Evolutionary conservation across 2,797 vertebrate genomes (phyloP).

Genomic region (Falco peregrinus): DNA sequence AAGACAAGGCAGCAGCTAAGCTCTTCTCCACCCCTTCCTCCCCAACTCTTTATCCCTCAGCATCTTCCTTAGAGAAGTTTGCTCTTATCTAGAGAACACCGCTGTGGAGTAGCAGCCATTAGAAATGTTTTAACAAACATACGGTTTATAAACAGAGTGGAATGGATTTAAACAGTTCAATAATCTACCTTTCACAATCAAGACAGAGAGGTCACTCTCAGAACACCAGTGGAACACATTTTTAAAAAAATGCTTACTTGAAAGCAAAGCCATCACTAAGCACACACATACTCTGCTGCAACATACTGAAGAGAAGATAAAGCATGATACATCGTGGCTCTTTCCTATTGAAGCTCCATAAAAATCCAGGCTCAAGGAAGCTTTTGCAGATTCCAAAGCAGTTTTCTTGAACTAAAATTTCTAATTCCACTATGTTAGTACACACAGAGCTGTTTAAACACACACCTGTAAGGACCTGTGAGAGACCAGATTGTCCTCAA

Average conservation of each 20-base stretch:
- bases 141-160: background rate
- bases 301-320: background rate
- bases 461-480: background rate
- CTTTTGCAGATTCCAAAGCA: background rate
- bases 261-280: background rate
- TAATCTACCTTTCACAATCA: background rate
- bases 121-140: background rate
- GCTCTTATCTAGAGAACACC: background rate
- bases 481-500: background rate
- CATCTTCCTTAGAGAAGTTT: background rate
- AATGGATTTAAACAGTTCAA: background rate
- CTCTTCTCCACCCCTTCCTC: accelerated
- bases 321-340: background rate
- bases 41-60: background rate
- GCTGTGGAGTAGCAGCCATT: background rate
- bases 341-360: background rate
- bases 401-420: background rate
- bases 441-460: background rate
- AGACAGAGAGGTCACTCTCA: background rate
- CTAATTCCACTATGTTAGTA: accelerated
- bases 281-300: background rate
- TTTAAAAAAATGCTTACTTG: background rate
- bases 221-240: background rate
- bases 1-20: background rate
- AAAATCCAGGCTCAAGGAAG: background rate